Evolutionary conservation across 2,888 invertebrate genomes (phyloP).

Genomic region (Drosophila infuscata): DNA sequence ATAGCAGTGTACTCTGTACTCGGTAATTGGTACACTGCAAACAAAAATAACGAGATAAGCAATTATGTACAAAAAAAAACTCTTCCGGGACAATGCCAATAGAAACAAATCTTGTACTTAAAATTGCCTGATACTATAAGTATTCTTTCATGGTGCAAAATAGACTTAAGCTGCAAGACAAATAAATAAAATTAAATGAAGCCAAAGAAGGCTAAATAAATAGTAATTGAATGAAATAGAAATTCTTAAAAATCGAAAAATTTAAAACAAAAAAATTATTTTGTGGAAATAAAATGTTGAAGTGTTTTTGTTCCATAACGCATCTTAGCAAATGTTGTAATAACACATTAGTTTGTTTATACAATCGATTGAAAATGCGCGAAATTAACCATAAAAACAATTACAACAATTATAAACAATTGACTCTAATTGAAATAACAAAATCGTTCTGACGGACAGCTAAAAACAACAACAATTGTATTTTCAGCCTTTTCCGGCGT

Average conservation of each 20-base stretch:
- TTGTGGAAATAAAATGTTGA: conserved; percentile 7
- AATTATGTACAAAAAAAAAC: conserved; percentile 30
- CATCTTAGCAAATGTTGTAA: conserved; percentile 35
- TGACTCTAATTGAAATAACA: conserved; percentile 27
- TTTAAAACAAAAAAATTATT: conserved; percentile 1
- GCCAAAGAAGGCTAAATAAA: conserved; percentile 44
- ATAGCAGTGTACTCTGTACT: conserved; percentile 10
- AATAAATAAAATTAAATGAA: conserved; percentile 44
- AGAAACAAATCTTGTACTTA: not conserved
- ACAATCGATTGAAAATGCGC: conserved; percentile 42
- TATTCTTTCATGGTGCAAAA: conserved; percentile 17
- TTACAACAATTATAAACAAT: conserved; percentile 71
- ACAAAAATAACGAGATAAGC: conserved; percentile 52
- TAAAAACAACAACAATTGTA: conserved; percentile 41
- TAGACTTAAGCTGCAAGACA: conserved; percentile 6
- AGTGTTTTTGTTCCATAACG: conserved; percentile 14
- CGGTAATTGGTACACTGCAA: conserved; percentile 10
- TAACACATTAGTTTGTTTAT: conserved; percentile 55
- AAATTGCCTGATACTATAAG: conserved; percentile 1
- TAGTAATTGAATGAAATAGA: conserved; percentile 21
- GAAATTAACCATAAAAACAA: conserved; percentile 68
- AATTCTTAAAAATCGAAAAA: conserved; percentile 13
- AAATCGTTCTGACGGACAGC: conserved; percentile 18
- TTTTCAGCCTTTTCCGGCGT: conserved; percentile 51
- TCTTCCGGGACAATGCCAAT: conserved; percentile 63